Conservation (phyloP, 2,888 invertebrate genomes). For the Ypsolopha sequella region DNA sequence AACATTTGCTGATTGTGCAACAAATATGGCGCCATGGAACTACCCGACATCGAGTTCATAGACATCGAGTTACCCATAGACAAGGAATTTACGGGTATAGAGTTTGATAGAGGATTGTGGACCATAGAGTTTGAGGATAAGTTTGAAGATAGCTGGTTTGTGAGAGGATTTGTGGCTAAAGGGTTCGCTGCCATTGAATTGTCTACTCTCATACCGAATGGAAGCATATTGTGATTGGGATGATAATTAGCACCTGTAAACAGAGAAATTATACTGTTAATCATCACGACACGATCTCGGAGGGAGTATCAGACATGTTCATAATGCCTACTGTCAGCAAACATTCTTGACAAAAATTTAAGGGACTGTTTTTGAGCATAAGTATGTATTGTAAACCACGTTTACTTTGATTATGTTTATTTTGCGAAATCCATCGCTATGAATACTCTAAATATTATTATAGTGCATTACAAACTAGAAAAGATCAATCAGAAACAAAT, state of each 20-base stretch:
- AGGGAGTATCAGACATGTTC: no score
- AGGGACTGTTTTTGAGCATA: no score
- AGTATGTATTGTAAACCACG: no score
- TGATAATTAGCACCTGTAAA: conserved; percentile 65
- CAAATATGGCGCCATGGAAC: conserved; percentile 10
- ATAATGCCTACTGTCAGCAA: no score
- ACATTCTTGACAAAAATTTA: no score
- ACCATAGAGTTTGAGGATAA: neutral
- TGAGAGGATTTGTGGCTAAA: neutral
- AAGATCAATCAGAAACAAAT: no score
- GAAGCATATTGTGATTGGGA: conserved; percentile 59
- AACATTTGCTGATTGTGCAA: conserved; percentile 42
- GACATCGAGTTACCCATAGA: conserved; percentile 15
- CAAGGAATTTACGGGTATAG: conserved; percentile 23
- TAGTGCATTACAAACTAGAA: no score
- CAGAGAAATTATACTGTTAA: neutral
- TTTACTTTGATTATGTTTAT: no score
- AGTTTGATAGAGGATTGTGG: conserved; percentile 9
- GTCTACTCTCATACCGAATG: conserved; percentile 65
- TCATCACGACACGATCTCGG: no score
- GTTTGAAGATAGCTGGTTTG: conserved; percentile 1
- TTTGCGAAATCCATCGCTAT: no score
- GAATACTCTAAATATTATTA: no score
- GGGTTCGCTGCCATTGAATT: conserved; percentile 21
- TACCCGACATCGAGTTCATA: conserved; percentile 17